Percentiles rank a stretch among this genome's conserved stretches.
Conservation (phyloP, 2,797 vertebrate genomes). For the Simalia tracyae region DNA sequence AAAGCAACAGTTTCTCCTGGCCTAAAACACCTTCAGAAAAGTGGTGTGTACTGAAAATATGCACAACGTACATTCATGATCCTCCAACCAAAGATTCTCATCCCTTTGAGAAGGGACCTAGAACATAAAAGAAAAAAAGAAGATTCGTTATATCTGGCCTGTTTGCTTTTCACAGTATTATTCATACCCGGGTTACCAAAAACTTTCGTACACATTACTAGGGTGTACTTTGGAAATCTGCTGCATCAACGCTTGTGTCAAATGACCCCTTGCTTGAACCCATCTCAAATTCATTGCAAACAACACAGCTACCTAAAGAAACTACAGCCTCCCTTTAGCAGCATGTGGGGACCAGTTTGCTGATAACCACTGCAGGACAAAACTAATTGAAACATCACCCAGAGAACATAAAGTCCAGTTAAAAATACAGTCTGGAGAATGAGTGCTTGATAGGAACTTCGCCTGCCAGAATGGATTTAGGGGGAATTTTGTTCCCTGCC, state of each 20-base stretch:
- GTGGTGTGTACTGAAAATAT: background rate
- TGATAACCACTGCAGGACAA: background rate
- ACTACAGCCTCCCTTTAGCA: no score
- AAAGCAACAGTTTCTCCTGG: background rate
- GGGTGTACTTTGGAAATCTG: background rate
- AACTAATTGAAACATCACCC: background rate
- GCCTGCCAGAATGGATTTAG: background rate
- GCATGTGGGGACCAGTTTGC: fast-evolving
- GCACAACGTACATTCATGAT: background rate
- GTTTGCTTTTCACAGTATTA: no score
- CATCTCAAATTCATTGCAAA: background rate
- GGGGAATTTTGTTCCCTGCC: background rate
- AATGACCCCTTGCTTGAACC: background rate
- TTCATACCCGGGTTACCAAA: no score
- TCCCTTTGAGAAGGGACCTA: background rate
- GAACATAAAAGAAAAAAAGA: background rate
- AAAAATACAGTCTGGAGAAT: background rate
- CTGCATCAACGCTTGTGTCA: no score
- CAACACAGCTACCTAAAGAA: no score
- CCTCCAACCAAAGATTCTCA: background rate
- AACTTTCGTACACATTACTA: background rate
- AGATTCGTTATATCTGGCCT: background rate
- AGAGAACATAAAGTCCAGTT: no score
- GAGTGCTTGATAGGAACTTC: background rate
- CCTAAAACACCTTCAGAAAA: background rate